Evolutionary conservation across 2,797 vertebrate genomes (phyloP).

Genomic region (Acanthiza pusilla): DNA sequence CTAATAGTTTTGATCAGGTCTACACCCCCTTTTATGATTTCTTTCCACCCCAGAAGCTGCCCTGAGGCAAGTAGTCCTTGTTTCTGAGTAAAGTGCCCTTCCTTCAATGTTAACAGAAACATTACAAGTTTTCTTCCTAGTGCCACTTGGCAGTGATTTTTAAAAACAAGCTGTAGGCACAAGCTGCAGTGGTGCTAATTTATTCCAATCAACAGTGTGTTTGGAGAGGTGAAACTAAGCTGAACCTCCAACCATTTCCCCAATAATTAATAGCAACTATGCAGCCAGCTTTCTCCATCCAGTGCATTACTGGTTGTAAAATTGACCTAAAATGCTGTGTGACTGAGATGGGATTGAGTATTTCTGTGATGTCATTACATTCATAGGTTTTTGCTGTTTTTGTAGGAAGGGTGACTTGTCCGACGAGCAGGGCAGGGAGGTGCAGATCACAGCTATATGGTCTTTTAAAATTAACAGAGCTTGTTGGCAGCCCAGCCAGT

Average conservation of each 20-base stretch:
- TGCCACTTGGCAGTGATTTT: neutral
- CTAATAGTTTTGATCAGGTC: neutral
- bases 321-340: neutral
- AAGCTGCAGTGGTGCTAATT: neutral
- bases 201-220: neutral
- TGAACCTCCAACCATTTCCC: neutral
- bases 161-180: neutral
- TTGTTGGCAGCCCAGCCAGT: neutral
- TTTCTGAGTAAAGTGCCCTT: neutral
- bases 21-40: neutral
- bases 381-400: rapidly evolving
- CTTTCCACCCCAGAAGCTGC: neutral
- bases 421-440: neutral
- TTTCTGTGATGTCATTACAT: neutral
- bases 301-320: neutral
- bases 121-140: neutral
- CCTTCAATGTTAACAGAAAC: neutral
- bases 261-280: neutral
- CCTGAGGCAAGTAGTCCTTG: neutral
- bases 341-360: neutral
- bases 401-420: neutral
- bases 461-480: neutral
- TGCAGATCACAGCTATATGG: neutral
- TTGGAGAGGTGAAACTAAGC: neutral
- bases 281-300: neutral